A percentile compares a stretch with the other conserved stretches of the same genome.
These are phyloP conservation scores for Echinarachnius parma DNA, from an alignment of 53 echinoderm and acorn worm genomes.

Conservation along the genomic window DNA sequence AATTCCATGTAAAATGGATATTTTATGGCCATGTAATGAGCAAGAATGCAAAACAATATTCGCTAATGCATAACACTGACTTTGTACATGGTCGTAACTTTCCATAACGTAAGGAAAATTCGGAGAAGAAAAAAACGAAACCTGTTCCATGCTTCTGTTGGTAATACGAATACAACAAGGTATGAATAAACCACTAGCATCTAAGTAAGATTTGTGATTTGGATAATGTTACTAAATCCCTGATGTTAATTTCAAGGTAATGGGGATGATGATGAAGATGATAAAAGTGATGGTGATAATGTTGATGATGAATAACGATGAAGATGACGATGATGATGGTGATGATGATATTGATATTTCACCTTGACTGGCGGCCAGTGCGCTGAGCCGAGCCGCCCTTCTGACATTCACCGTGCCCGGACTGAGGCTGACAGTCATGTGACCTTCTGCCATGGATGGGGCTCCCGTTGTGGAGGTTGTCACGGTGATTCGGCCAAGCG, in stretches of 20 bases:
- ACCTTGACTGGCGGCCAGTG: constrained; percentile 57
- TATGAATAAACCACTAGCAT: too few relatives aligned
- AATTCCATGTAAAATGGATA: too few relatives aligned
- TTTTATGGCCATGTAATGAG: too few relatives aligned
- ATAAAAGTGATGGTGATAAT: neutral
- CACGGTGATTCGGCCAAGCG: constrained; percentile 77
- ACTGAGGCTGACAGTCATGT: constrained; percentile 62
- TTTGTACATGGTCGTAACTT: too few relatives aligned
- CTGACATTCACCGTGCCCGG: constrained; percentile 58
- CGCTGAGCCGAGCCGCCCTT: constrained; percentile 48
- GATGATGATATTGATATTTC: neutral
- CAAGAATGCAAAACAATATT: too few relatives aligned
- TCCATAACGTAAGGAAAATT: too few relatives aligned
- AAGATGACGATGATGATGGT: neutral
- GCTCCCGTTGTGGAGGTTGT: constrained; percentile 48
- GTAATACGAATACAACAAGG: too few relatives aligned
- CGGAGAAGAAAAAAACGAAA: too few relatives aligned
- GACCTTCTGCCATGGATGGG: constrained; percentile 58
- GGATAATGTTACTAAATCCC: too few relatives aligned
- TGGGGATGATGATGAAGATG: neutral
- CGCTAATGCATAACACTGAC: too few relatives aligned
- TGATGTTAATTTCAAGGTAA: neutral
- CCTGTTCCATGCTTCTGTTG: too few relatives aligned
- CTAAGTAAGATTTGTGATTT: too few relatives aligned
- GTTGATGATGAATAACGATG: neutral